Evolutionary conservation across 2,113 vertebrate species (phyloP).

Genomic region (Nestor notabilis): DNA sequence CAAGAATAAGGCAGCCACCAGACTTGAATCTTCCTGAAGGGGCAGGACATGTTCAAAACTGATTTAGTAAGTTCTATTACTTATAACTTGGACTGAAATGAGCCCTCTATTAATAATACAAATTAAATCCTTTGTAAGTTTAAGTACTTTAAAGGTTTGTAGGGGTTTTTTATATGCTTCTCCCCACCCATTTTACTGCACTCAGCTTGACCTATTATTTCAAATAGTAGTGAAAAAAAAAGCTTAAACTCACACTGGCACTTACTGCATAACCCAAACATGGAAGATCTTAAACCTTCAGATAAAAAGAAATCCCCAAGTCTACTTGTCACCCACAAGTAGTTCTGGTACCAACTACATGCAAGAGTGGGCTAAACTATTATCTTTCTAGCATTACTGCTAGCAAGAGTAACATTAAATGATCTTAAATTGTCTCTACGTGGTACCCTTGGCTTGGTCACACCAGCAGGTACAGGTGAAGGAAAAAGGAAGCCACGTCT

Average conservation of each 20-base stretch:
- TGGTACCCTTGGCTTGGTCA: neutral
- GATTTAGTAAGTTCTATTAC: neutral
- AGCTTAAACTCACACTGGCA: neutral
- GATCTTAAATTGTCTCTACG: neutral
- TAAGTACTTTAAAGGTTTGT: neutral
- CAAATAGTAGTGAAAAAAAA: neutral
- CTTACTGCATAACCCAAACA: neutral
- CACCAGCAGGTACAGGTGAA: neutral
- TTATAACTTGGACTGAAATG: neutral
- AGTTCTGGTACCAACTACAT: neutral
- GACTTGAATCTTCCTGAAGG: neutral
- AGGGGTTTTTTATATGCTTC: neutral
- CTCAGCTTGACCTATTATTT: neutral
- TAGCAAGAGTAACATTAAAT: neutral
- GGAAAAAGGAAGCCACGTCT: neutral
- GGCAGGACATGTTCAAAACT: neutral
- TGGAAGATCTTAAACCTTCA: neutral
- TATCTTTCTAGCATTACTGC: neutral
- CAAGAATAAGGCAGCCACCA: neutral
- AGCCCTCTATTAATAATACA: neutral
- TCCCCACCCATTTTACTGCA: neutral
- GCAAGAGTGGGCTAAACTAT: neutral
- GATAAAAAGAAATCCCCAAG: neutral
- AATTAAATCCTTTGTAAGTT: neutral
- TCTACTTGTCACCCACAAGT: neutral